phyloP scores from a whole-genome alignment of 2,113 vertebrate genomes.

The Oreochromis aureus region DNA sequence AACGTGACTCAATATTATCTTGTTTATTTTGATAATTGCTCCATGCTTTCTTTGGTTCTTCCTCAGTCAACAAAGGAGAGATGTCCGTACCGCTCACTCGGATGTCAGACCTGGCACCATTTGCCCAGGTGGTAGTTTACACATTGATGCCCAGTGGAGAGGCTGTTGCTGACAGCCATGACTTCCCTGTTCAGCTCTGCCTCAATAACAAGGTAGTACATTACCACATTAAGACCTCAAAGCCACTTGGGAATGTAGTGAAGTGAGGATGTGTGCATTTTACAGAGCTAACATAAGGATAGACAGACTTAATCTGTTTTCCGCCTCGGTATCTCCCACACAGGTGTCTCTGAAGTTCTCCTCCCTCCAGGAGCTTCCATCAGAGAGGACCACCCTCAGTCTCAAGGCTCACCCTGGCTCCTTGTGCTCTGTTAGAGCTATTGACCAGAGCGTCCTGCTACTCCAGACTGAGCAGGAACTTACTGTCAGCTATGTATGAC shows the following conservation, averaged over 20 bases:
- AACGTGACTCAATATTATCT: background rate
- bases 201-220: constrained; percentile 79
- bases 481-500: constrained; percentile 56
- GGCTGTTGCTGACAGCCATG: constrained; percentile 77
- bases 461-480: constrained; percentile 63
- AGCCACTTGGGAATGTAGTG: background rate
- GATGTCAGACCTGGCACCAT: constrained; percentile 67
- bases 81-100: constrained; percentile 59
- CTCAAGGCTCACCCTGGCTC: constrained; percentile 79
- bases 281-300: background rate
- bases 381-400: constrained; percentile 58
- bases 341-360: constrained; percentile 82
- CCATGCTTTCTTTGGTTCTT: background rate
- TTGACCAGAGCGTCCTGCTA: constrained; percentile 81
- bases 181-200: constrained; percentile 74
- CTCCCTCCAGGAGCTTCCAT: constrained; percentile 65
- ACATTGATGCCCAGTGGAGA: constrained; percentile 73
- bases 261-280: background rate
- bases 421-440: constrained; percentile 76
- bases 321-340: background rate
- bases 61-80: constrained; percentile 64
- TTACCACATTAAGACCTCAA: background rate
- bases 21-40: background rate
- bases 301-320: background rate
- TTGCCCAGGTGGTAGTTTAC: constrained; percentile 80